These are phyloP conservation scores for Sandelia bainsii DNA, from an alignment of 2,797 vertebrate genomes.

Conservation along the genomic window DNA sequence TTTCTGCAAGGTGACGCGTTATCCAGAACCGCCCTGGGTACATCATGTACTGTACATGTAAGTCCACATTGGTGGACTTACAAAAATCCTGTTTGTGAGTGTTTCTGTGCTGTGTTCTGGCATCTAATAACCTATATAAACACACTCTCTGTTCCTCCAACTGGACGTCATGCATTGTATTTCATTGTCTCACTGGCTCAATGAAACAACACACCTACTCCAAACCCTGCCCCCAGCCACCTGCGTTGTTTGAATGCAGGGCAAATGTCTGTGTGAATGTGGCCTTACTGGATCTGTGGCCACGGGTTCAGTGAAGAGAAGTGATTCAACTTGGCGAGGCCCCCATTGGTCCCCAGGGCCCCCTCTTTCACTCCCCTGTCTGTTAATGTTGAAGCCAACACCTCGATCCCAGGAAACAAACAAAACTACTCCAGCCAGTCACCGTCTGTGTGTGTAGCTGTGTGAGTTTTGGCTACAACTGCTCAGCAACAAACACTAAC, in stretches of 20 bases:
- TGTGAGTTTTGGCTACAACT: constrained; percentile 64
- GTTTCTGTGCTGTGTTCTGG: neutral
- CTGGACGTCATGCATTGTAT: too few relatives aligned
- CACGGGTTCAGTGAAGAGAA: constrained; percentile 32
- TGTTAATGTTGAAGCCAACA: constrained; percentile 55
- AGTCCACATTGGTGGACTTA: too few relatives aligned
- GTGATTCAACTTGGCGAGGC: constrained; percentile 30
- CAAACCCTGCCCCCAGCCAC: too few relatives aligned
- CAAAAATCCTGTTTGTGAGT: too few relatives aligned
- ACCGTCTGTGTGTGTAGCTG: constrained; percentile 64
- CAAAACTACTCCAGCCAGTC: constrained; percentile 58
- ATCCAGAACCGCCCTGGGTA: neutral
- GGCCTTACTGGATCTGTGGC: neutral
- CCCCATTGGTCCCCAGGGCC: constrained; percentile 24
- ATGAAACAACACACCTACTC: too few relatives aligned
- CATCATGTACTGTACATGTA: too few relatives aligned
- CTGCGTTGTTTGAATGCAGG: neutral
- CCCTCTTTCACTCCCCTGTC: neutral
- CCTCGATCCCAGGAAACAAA: constrained; percentile 64
- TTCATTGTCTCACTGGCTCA: neutral
- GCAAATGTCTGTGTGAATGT: too few relatives aligned
- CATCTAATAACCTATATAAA: too few relatives aligned
- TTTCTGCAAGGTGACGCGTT: too few relatives aligned
- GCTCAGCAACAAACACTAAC: constrained; percentile 58
- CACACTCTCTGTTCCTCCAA: neutral